Conservation (phyloP, 2,113 vertebrate species). For the Cathartes aura region DNA sequence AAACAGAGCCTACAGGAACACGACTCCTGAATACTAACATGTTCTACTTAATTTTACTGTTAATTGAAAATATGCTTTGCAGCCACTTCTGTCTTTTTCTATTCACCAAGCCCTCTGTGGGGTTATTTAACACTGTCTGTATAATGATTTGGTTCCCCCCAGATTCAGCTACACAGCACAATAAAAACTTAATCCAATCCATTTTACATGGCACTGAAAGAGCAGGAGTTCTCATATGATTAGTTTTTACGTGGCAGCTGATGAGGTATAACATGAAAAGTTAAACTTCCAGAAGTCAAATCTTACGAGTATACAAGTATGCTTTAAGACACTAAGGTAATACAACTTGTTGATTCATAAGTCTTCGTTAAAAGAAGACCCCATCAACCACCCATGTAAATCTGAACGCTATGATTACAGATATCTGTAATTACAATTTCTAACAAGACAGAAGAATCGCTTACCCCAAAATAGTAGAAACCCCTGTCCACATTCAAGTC, state of each 20-base stretch:
- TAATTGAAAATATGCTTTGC: background rate
- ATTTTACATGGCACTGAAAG: background rate
- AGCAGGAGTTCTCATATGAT: background rate
- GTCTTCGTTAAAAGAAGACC: background rate
- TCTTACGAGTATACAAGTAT: accelerated
- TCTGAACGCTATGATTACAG: background rate
- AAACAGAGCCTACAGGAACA: background rate
- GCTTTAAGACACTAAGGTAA: background rate
- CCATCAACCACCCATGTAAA: background rate
- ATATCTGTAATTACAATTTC: background rate
- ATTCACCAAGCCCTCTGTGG: background rate
- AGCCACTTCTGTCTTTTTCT: background rate
- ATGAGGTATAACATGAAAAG: background rate
- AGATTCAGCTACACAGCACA: background rate
- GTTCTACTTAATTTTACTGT: background rate
- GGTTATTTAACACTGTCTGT: background rate
- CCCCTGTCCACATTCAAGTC: background rate
- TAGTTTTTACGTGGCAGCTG: background rate
- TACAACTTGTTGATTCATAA: background rate
- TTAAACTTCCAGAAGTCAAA: background rate
- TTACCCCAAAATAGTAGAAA: background rate
- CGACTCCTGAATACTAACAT: background rate
- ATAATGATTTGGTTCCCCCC: background rate
- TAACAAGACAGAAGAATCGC: background rate
- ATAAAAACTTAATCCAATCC: background rate